Conservation (phyloP, 1,140 invertebrate genomes). For the Saccostrea echinata region DNA sequence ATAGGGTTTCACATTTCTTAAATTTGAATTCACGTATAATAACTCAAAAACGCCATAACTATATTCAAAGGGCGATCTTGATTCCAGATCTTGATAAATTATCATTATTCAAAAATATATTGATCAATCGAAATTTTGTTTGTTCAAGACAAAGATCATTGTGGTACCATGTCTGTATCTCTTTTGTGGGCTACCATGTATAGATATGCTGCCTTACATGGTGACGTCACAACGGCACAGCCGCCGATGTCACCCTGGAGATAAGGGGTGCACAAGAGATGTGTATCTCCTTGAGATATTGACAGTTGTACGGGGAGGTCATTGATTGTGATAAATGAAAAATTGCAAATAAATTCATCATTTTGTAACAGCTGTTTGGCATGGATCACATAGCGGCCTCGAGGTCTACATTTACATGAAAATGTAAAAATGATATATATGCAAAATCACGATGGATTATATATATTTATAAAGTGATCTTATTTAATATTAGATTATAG, state of each 20-base stretch:
- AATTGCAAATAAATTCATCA: neutral
- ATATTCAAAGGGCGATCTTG: too few relatives aligned
- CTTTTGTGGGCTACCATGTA: too few relatives aligned
- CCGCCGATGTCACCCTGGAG: neutral
- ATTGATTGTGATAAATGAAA: conserved; percentile 9
- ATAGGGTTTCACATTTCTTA: too few relatives aligned
- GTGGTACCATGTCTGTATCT: too few relatives aligned
- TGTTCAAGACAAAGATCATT: too few relatives aligned
- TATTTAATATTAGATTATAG: too few relatives aligned
- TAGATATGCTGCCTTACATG: neutral
- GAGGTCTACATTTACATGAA: neutral
- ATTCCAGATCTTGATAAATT: too few relatives aligned
- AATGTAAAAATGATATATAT: neutral
- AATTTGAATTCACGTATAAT: too few relatives aligned
- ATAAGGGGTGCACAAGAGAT: conserved; percentile 9
- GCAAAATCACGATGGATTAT: neutral
- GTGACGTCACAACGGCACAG: neutral
- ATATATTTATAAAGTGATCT: neutral
- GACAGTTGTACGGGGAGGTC: neutral
- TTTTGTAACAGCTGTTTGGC: neutral
- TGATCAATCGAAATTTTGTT: too few relatives aligned
- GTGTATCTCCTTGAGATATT: conserved; percentile 8
- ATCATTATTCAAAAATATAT: too few relatives aligned
- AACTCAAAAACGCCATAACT: too few relatives aligned
- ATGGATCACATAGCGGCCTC: neutral